Evolutionary conservation across 2,888 invertebrate genomes (phyloP), one percentile per base, ranked within the genome.

Genomic region (Polyommatus iphigenia): DNA sequence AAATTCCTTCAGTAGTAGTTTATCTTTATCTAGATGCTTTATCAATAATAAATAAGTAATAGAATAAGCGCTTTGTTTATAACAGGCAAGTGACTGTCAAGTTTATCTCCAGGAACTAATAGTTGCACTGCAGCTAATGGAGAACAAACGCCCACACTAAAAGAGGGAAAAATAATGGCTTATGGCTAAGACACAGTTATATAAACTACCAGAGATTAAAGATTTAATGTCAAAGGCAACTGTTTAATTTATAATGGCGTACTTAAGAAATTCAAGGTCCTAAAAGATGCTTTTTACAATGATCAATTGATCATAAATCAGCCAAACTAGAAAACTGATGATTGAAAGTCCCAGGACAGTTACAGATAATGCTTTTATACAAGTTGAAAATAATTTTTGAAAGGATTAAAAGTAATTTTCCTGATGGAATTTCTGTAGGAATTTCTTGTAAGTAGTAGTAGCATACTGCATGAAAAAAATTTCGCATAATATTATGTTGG

Each of bases 21-120:
- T 57, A n/a, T n/a, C 59, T n/a, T 59, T 59, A 20, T 20, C 57
- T 1, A 59, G 59, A n/a, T 59, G 20, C 8, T 8, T 62, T 62
- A 62, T 62, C 62, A 24, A 62, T 62, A 24, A 62, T 62, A 62
- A 62, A 62, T 62, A 24, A 62, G 15, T 67, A 67, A 67, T 67
- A 15, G 29, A 67, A 67, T 10, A 15, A 32, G 10, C 29, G 6
- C 67, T 67, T 32, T 67, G 67, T 67, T 32, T 29, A 2, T 67
- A 67, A 29, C 15, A 67, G 67, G 4, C 32, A 32, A 67, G 29
- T 18, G 29, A 15, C 67, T 32, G 67, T 32, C 29, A 67, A 67
- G 15, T 32, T 67, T 67, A 67, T 67, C 67, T 29, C 6, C 15
- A 32, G 32, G 67, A 67, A 29, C 29, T 32, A 67, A 67, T 67